These are phyloP conservation scores for Cervus canadensis DNA, from an alignment of 2,113 vertebrate genomes.

Conservation along the genomic window DNA sequence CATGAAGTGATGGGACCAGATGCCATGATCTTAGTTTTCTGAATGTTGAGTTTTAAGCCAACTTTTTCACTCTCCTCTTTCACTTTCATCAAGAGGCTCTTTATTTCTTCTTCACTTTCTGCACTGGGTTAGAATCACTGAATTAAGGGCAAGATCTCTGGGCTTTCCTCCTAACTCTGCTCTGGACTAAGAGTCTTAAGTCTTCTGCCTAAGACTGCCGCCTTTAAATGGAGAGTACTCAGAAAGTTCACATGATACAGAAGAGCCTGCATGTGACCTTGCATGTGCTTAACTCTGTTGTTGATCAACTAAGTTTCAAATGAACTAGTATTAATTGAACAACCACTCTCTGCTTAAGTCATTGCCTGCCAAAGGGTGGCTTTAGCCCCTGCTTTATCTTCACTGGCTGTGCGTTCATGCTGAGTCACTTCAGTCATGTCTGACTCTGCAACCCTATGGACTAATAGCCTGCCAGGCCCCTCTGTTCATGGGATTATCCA, in stretches of 20 bases:
- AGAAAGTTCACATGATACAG: not conserved
- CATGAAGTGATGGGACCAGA: not conserved
- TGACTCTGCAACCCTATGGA: not conserved
- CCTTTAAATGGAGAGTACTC: not conserved
- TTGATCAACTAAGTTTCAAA: not conserved
- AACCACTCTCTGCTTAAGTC: not conserved
- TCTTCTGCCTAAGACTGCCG: not conserved
- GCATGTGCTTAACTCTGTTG: not conserved
- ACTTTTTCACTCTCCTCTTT: not conserved
- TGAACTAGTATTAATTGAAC: not conserved
- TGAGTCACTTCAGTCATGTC: not conserved
- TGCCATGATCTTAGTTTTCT: not conserved
- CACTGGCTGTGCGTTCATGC: not conserved
- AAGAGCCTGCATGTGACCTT: not conserved
- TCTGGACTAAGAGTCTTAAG: not conserved
- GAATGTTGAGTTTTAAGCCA: not conserved
- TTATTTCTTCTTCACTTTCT: not conserved
- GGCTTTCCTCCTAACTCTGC: not conserved
- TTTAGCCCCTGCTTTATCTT: not conserved
- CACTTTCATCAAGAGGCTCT: not conserved
- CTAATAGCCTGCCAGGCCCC: not conserved
- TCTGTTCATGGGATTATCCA: not conserved
- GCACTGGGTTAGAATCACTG: not conserved
- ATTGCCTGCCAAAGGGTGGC: not conserved
- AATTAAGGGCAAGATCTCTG: not conserved